Evolutionary conservation across 2,888 invertebrate species (phyloP).

Genomic region (Volucella inanis): DNA sequence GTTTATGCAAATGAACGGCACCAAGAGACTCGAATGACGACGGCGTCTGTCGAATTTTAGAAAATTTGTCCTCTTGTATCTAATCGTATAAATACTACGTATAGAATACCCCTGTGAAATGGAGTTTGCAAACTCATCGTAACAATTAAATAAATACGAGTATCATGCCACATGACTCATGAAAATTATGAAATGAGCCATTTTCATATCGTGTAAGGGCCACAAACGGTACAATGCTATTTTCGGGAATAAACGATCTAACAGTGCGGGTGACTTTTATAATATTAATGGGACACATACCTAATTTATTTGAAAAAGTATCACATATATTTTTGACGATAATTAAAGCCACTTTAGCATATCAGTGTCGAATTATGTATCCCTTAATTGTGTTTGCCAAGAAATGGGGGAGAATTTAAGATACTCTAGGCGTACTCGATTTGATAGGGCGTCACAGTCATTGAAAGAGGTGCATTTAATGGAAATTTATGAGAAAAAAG

Average conservation of each 20-base stretch:
- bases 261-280: slow-evolving; percentile 42
- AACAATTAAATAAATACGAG: not conserved
- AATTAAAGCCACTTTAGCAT: slow-evolving; percentile 64
- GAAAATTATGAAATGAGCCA: slow-evolving; percentile 20
- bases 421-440: not conserved
- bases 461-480: slow-evolving; percentile 20
- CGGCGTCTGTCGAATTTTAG: slow-evolving; percentile 5
- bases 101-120: slow-evolving; percentile 19
- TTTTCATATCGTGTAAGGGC: slow-evolving; percentile 2
- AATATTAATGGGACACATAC: slow-evolving; percentile 44
- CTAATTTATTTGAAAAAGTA: slow-evolving; percentile 43
- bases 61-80: not conserved
- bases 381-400: slow-evolving; percentile 1
- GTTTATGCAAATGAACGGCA: slow-evolving; percentile 48
- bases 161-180: slow-evolving; percentile 45
- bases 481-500: slow-evolving; percentile 34
- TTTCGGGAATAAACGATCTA: slow-evolving; percentile 45
- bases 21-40: slow-evolving; percentile 10
- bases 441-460: slow-evolving; percentile 15
- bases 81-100: not conserved
- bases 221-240: slow-evolving; percentile 34
- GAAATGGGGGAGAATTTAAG: slow-evolving; percentile 23
- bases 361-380: slow-evolving; percentile 58
- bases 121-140: slow-evolving; percentile 44
- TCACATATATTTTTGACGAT: slow-evolving; percentile 39